A percentile compares a stretch with the other conserved stretches of the same genome.
phyloP scores from a whole-genome alignment of 2,797 vertebrate genomes.

The Falco naumanni region DNA sequence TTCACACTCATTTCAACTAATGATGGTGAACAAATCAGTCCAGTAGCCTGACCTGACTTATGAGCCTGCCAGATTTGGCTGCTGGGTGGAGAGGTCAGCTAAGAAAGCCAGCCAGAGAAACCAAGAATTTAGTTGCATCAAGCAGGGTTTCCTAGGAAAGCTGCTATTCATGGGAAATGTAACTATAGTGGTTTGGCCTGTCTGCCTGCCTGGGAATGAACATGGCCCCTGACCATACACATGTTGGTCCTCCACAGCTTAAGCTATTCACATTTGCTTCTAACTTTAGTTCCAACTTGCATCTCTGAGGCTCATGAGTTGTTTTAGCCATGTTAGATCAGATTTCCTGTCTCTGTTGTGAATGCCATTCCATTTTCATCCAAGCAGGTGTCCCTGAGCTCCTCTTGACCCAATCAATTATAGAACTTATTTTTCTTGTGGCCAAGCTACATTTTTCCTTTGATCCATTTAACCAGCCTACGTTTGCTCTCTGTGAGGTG shows the following conservation, averaged over 20 bases:
- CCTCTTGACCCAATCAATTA: neutral
- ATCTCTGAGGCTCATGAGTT: neutral
- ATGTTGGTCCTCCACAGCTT: neutral
- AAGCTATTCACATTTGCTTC: neutral
- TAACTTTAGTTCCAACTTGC: neutral
- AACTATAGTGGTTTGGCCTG: neutral
- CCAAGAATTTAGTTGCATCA: neutral
- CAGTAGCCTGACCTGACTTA: neutral
- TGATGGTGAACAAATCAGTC: neutral
- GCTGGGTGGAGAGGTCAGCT: neutral
- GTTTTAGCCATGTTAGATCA: neutral
- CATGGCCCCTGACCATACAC: neutral
- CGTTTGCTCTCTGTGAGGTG: neutral
- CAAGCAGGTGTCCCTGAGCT: neutral
- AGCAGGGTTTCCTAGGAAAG: neutral
- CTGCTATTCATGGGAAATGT: neutral
- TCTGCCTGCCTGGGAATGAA: neutral
- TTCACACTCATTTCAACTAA: neutral
- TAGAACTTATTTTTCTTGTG: neutral
- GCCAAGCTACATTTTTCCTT: neutral
- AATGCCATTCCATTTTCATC: neutral
- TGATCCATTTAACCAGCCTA: neutral
- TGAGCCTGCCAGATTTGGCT: neutral
- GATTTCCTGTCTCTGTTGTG: neutral
- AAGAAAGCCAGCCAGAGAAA: neutral